Percentiles rank a stretch among this genome's conserved stretches.
phyloP scores from a whole-genome alignment of 2,797 vertebrate genomes.

The Xenops minutus region DNA sequence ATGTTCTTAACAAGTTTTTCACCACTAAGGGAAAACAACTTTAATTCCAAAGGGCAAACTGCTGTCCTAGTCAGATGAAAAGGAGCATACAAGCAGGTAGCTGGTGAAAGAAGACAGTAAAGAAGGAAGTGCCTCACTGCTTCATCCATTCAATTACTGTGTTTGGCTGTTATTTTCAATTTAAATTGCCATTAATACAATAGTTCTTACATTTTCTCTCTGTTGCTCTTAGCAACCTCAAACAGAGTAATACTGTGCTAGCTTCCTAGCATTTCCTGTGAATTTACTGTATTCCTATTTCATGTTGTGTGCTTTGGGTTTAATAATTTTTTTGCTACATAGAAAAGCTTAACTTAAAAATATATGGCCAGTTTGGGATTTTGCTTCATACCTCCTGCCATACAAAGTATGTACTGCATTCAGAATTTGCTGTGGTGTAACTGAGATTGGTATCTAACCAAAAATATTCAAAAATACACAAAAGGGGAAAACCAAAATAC shows the following conservation, averaged over 20 bases:
- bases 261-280: neutral
- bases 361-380: neutral
- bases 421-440: neutral
- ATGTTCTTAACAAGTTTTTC: neutral
- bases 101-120: neutral
- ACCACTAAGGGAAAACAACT: neutral
- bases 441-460: neutral
- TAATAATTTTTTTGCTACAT: neutral
- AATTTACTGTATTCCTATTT: neutral
- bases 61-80: neutral
- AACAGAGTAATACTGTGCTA: neutral
- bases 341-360: neutral
- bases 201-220: neutral
- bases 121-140: neutral
- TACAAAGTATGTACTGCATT: neutral
- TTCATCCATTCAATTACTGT: neutral
- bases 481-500: neutral
- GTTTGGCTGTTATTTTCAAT: neutral
- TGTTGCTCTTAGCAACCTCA: neutral
- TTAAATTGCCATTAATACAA: neutral
- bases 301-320: neutral
- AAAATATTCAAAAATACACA: neutral
- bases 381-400: neutral
- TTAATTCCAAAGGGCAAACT: neutral
- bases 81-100: neutral